Conservation (phyloP, 2,113 vertebrate species). For the Leucoraja erinaceus region DNA sequence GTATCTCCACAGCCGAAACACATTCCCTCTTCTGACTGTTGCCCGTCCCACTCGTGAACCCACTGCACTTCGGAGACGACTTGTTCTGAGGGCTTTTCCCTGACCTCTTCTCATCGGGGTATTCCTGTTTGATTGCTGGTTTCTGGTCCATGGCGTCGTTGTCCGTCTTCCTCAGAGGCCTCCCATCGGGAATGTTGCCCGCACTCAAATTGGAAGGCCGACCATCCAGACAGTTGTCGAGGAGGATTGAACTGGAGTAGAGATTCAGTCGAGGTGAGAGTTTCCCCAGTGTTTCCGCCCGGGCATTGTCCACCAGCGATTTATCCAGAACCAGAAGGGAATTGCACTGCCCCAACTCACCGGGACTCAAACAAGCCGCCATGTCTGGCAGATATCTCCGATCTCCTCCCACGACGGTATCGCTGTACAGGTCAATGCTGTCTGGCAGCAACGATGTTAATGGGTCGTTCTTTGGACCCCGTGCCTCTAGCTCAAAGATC, state of each 20-base stretch:
- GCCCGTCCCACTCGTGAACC: not conserved
- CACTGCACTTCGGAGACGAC: not conserved
- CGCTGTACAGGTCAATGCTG: constrained; percentile 18
- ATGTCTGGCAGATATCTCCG: not conserved
- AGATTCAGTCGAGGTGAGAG: not conserved
- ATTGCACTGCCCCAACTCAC: not conserved
- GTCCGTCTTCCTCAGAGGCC: not conserved
- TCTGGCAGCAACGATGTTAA: not conserved
- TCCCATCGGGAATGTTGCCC: not conserved
- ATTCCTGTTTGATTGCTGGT: not conserved
- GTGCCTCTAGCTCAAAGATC: not conserved
- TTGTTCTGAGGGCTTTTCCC: not conserved
- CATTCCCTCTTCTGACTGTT: not conserved
- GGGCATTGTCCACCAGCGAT: not conserved
- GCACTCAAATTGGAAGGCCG: not conserved
- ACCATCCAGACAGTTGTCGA: not conserved
- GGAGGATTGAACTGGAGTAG: not conserved
- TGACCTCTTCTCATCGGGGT: not conserved
- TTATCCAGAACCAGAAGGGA: not conserved
- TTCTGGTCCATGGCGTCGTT: no score
- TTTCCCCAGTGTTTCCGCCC: not conserved
- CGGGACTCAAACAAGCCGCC: not conserved
- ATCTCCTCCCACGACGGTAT: not conserved
- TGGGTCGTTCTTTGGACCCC: not conserved
- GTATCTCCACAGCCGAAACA: not conserved